phyloP scores from a whole-genome alignment of 2,113 vertebrate species.

The Cheirogaleus medius region DNA sequence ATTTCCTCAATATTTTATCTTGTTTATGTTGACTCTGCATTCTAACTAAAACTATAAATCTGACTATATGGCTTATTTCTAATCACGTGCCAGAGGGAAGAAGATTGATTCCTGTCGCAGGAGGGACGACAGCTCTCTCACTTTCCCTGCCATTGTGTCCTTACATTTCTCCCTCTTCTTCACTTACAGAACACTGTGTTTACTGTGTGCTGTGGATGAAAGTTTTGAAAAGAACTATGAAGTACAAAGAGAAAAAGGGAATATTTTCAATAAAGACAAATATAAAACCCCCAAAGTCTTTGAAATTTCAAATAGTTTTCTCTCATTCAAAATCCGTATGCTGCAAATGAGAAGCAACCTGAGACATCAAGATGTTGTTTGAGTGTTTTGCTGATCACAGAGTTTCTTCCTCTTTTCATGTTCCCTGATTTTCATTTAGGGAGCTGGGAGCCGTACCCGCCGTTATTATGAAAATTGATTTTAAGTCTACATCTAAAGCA shows the following conservation, averaged over 20 bases:
- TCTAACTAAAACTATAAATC: neutral
- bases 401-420: neutral
- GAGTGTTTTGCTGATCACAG: slow-evolving; percentile 42
- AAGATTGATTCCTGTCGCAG: fast-evolving
- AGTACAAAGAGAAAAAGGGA: neutral
- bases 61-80: neutral
- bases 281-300: slow-evolving; percentile 26
- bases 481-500: neutral
- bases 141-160: fast-evolving
- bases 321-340: slow-evolving; percentile 33
- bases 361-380: neutral
- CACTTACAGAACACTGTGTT: neutral
- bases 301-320: slow-evolving; percentile 56
- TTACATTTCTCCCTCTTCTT: neutral
- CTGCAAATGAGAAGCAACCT: neutral
- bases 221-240: neutral
- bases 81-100: neutral
- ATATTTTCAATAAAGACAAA: slow-evolving; percentile 18
- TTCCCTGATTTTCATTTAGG: slow-evolving; percentile 16
- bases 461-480: neutral
- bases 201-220: neutral
- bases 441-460: neutral
- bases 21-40: neutral
- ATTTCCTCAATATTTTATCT: neutral
- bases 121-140: fast-evolving